Percentiles rank a stretch among this genome's conserved stretches.
These are phyloP conservation scores for Burhinus oedicnemus DNA, from an alignment of 2,113 vertebrate genomes.

Conservation along the genomic window DNA sequence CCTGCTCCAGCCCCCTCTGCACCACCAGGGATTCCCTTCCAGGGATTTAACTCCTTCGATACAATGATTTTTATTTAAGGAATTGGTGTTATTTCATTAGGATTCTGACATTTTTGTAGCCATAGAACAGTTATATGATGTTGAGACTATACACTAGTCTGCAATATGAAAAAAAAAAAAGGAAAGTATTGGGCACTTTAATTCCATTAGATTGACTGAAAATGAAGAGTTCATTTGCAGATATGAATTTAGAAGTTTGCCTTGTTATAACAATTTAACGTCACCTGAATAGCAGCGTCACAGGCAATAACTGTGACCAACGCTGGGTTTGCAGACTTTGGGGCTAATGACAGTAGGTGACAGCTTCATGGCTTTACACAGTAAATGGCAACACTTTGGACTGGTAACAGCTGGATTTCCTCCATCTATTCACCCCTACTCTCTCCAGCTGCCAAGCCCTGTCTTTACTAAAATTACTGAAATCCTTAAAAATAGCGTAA, in stretches of 20 bases:
- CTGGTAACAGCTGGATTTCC: constrained; percentile 44
- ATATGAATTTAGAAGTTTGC: background rate
- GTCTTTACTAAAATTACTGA: constrained; percentile 1
- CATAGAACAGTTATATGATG: fast-evolving
- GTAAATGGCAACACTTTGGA: background rate
- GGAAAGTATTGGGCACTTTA: fast-evolving
- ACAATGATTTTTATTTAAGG: background rate
- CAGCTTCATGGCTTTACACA: background rate
- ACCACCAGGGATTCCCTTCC: too few relatives aligned
- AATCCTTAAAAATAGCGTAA: background rate
- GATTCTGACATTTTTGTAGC: too few relatives aligned
- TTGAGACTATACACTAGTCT: fast-evolving
- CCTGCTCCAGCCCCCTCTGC: background rate
- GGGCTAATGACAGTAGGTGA: constrained; percentile 2
- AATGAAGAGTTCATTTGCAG: background rate
- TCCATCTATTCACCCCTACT: constrained; percentile 51
- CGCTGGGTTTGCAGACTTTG: background rate
- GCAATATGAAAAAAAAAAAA: too few relatives aligned
- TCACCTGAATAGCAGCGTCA: fast-evolving
- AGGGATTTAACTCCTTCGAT: background rate
- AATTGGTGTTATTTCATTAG: background rate
- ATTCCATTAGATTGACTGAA: background rate
- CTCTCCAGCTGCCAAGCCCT: constrained; percentile 30
- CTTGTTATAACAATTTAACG: background rate
- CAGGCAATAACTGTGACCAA: background rate